Evolutionary conservation across 2,797 vertebrate species (phyloP).

Genomic region (Chelonia mydas): DNA sequence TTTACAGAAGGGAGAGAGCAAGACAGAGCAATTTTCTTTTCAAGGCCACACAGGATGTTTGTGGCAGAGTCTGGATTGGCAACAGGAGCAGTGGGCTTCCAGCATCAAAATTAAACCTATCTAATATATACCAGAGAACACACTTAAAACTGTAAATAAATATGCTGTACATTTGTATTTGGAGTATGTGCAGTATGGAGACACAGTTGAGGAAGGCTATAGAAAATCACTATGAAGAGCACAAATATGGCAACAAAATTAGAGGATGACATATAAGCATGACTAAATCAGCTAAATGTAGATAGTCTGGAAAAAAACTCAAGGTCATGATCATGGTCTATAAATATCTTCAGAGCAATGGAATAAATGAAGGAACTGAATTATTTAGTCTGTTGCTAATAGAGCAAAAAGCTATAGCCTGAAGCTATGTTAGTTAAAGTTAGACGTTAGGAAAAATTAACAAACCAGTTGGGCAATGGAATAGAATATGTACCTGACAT

Average conservation of each 20-base stretch:
- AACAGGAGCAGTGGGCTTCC: not conserved
- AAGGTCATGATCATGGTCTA: not conserved
- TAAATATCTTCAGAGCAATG: constrained; percentile 17
- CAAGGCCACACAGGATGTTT: not conserved
- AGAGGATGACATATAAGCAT: not conserved
- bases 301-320: not conserved
- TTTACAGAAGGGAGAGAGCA: not conserved
- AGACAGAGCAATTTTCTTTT: not conserved
- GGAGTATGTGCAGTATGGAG: not conserved
- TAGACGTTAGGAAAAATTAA: not conserved
- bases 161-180: not conserved
- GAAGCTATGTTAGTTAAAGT: constrained; percentile 14
- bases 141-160: not conserved
- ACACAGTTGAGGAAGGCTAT: not conserved
- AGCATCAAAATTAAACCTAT: not conserved
- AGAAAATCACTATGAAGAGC: not conserved
- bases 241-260: not conserved
- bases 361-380: not conserved
- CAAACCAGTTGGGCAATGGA: not conserved
- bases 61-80: not conserved
- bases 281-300: constrained; percentile 37
- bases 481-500: not conserved
- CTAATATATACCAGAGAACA: not conserved
- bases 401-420: not conserved
- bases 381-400: constrained; percentile 21